Evolutionary conservation across 2,888 invertebrate species (phyloP).

Genomic region (Stenolophus ochropezus): DNA sequence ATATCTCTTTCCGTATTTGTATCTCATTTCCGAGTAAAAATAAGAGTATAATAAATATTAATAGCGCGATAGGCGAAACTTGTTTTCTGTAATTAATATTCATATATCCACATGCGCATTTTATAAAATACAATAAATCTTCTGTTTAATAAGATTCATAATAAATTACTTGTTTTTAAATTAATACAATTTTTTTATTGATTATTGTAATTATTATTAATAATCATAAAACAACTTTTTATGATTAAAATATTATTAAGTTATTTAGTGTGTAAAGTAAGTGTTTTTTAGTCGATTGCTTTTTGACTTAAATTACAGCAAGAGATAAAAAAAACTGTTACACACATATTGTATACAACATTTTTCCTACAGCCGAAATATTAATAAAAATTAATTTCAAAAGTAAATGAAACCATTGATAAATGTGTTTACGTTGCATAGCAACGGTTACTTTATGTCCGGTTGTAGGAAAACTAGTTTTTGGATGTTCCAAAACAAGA

Average conservation of each 20-base stretch:
- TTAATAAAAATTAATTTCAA: constrained; percentile 25
- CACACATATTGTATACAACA: too few species aligned
- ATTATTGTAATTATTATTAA: background rate
- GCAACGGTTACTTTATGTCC: too few species aligned
- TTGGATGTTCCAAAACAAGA: too few species aligned
- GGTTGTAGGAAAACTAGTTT: too few species aligned
- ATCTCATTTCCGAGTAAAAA: background rate
- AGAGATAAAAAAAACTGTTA: too few species aligned
- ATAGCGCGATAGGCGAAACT: background rate
- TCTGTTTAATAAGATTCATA: background rate
- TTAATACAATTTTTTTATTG: background rate
- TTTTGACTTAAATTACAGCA: too few species aligned
- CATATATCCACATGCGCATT: background rate
- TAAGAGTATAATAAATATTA: background rate
- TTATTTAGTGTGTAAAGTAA: too few species aligned
- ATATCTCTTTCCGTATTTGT: background rate
- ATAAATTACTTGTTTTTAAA: background rate
- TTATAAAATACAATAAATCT: background rate
- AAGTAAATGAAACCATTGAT: too few species aligned
- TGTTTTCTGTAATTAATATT: background rate
- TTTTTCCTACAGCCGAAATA: background rate
- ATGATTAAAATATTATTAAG: too few species aligned
- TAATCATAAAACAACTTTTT: too few species aligned
- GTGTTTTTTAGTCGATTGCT: too few species aligned
- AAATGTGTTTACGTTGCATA: too few species aligned